Evolutionary conservation across 2,797 vertebrate genomes (phyloP).

Genomic region (Decapterus maruadsi): DNA sequence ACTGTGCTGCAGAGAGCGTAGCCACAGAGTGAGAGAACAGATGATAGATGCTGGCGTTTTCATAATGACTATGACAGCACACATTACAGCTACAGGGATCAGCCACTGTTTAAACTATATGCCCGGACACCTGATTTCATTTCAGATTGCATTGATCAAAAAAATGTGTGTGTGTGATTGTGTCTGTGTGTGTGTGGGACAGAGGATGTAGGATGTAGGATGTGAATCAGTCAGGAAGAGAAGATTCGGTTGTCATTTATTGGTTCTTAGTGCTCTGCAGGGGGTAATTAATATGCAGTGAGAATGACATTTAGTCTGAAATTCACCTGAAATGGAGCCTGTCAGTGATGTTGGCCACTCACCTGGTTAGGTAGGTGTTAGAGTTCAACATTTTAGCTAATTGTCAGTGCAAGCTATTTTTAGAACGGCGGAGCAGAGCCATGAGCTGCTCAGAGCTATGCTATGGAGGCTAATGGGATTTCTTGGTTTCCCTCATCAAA

Average conservation of each 20-base stretch:
- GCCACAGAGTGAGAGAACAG: slow-evolving; percentile 58
- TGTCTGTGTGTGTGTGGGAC: no score
- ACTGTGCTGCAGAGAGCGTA: slow-evolving; percentile 44
- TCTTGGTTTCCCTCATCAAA: no score
- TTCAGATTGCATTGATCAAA: slow-evolving; percentile 58
- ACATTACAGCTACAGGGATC: slow-evolving; percentile 66
- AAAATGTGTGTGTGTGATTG: background rate
- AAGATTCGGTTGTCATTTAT: slow-evolving; percentile 9
- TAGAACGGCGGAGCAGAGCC: no score
- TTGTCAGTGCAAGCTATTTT: no score
- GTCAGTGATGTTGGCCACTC: background rate
- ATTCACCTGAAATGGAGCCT: slow-evolving; percentile 12
- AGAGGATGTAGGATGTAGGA: slow-evolving; percentile 3
- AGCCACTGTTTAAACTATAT: slow-evolving; percentile 42
- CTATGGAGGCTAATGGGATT: no score
- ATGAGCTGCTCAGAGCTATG: no score
- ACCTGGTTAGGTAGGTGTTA: background rate
- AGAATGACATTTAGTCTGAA: background rate
- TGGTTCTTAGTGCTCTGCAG: slow-evolving; percentile 11
- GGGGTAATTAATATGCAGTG: slow-evolving; percentile 34
- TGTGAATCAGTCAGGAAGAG: slow-evolving; percentile 10
- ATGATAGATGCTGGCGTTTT: slow-evolving; percentile 74
- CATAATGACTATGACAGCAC: slow-evolving; percentile 72
- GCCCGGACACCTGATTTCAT: slow-evolving; percentile 56
- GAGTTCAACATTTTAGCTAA: background rate